Conservation (phyloP, 2,797 vertebrate species). For the Poeciliopsis infans region DNA sequence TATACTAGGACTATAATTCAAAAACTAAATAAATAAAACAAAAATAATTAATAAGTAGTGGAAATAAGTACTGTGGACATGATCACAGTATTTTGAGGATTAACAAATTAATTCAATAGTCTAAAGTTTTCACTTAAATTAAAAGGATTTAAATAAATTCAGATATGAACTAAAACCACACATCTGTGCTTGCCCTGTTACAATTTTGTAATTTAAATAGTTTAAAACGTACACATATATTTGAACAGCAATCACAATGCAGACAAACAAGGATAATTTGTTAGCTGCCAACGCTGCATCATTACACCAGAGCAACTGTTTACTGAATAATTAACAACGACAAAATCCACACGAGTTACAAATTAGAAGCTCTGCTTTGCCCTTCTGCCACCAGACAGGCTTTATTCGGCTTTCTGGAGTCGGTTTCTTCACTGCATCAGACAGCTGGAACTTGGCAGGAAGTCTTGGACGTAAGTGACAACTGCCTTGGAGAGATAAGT, state of each 20-base stretch:
- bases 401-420: conserved; percentile 4
- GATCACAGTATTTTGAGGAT: conserved; percentile 4
- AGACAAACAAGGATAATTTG: conserved; percentile 18
- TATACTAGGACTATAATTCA: neutral
- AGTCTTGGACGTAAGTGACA: conserved; percentile 89
- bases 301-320: conserved; percentile 13
- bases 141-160: conserved; percentile 14
- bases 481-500: conserved; percentile 95
- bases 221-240: conserved; percentile 12
- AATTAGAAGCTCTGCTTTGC: conserved; percentile 17
- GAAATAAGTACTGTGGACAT: neutral
- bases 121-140: neutral
- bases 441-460: conserved; percentile 92
- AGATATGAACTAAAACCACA: conserved; percentile 24
- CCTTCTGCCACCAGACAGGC: conserved; percentile 9
- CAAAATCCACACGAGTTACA: conserved; percentile 33
- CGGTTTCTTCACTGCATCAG: conserved; percentile 85
- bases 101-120: conserved; percentile 11
- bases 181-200: neutral
- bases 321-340: neutral
- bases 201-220: conserved; percentile 11
- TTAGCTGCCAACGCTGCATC: conserved; percentile 39
- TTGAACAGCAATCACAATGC: conserved; percentile 24
- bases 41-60: neutral
- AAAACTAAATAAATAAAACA: conserved; percentile 19